Percentiles rank a stretch among this genome's conserved stretches.
phyloP scores from a whole-genome alignment of 2,113 vertebrate genomes.

The Megaceryle maxima region DNA sequence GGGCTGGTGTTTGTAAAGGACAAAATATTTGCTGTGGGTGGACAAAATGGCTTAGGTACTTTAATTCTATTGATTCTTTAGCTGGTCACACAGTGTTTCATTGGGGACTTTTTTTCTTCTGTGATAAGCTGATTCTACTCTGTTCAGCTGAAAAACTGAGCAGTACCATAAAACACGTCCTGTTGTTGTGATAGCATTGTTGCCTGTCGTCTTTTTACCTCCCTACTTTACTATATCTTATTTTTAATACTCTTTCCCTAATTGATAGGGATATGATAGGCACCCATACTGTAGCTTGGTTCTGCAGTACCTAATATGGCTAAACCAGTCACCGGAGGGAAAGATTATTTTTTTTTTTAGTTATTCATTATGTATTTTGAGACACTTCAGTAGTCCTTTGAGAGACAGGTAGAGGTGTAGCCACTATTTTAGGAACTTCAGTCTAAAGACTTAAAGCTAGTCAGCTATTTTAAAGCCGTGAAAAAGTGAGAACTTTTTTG shows the following conservation, averaged over 20 bases:
- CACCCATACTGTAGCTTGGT: not conserved
- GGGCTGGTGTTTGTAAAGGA: slow-evolving; percentile 93
- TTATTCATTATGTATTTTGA: not conserved
- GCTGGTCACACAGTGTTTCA: not conserved
- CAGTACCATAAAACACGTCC: not conserved
- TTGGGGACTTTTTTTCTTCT: not conserved
- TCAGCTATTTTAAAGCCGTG: not conserved
- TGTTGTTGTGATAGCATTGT: not conserved
- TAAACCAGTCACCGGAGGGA: not conserved
- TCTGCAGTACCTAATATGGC: not conserved
- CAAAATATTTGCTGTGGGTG: slow-evolving; percentile 96
- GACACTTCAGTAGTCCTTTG: not conserved
- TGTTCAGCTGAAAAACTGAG: not conserved
- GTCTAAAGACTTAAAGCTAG: not conserved
- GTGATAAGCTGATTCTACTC: not conserved
- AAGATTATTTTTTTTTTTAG: not conserved
- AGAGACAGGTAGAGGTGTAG: not conserved
- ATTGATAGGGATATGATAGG: too few species aligned
- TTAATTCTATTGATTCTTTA: not conserved
- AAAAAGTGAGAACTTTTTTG: not conserved
- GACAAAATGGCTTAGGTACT: slow-evolving; percentile 90
- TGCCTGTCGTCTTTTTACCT: not conserved
- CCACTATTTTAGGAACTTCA: not conserved
- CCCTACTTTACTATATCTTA: not conserved
- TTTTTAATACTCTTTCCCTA: not conserved